Evolutionary conservation across 2,888 invertebrate species (phyloP).

Genomic region (Keiferia lycopersicella): DNA sequence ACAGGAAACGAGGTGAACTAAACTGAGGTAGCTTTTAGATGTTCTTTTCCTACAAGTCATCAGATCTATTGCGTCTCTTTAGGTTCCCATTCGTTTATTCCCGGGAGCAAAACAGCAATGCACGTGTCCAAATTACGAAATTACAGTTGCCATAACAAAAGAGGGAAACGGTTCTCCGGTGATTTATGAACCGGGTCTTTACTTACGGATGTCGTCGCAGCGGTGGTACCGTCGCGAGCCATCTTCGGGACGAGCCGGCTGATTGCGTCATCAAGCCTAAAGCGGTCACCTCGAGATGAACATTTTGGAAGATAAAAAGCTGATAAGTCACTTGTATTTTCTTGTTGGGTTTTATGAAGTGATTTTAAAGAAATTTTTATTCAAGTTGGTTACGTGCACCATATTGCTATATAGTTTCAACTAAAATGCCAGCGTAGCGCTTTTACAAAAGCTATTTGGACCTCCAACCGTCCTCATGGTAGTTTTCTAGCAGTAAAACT

Average conservation of each 20-base stretch:
- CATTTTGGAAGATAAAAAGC: slow-evolving; percentile 7
- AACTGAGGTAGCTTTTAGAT: too few species aligned
- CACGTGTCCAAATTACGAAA: not conserved
- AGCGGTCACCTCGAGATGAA: slow-evolving; percentile 8
- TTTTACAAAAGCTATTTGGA: too few species aligned
- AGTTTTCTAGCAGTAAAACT: too few species aligned
- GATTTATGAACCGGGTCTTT: slow-evolving; percentile 66
- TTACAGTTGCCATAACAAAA: not conserved
- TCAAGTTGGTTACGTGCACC: too few species aligned
- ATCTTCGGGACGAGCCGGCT: slow-evolving; percentile 28
- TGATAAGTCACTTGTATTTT: not conserved
- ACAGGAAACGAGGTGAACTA: too few species aligned
- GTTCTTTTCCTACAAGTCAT: too few species aligned
- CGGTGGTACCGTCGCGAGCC: slow-evolving; percentile 44
- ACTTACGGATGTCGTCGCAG: slow-evolving; percentile 58
- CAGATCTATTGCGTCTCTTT: too few species aligned
- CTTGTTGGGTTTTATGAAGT: not conserved
- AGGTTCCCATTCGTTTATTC: not conserved
- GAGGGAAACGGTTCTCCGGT: slow-evolving; percentile 33
- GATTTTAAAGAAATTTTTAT: not conserved
- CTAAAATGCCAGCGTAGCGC: too few species aligned
- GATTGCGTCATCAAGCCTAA: slow-evolving; percentile 33
- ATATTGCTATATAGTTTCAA: too few species aligned
- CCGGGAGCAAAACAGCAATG: not conserved
- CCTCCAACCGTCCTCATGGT: too few species aligned